Conservation (phyloP, 2,113 vertebrate species). For the Climacteris rufus region DNA sequence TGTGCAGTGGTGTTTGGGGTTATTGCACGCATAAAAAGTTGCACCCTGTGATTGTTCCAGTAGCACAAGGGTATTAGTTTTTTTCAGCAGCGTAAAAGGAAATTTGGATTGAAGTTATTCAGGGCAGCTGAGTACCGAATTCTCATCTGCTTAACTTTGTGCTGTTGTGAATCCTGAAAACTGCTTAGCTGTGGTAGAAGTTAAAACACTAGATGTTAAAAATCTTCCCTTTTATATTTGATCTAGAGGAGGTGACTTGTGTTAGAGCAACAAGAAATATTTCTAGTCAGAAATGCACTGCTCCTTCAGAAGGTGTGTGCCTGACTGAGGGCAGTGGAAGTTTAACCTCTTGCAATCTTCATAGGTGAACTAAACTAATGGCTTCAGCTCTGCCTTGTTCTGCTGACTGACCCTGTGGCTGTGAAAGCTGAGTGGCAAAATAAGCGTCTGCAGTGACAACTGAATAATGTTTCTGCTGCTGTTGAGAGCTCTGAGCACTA, state of each 20-base stretch:
- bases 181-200: neutral
- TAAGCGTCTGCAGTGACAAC: neutral
- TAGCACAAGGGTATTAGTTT: neutral
- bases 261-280: neutral
- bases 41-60: neutral
- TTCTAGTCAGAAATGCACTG: neutral
- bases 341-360: neutral
- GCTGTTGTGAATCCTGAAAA: neutral
- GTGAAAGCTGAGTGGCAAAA: neutral
- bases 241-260: neutral
- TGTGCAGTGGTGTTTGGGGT: accelerated
- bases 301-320: neutral
- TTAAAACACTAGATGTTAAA: neutral
- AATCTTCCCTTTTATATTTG: neutral
- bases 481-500: neutral
- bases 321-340: neutral
- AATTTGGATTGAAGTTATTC: neutral
- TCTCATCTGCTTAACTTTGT: neutral
- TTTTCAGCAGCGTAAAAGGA: neutral
- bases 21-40: neutral
- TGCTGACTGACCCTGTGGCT: neutral
- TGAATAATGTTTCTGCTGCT: neutral
- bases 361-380: neutral
- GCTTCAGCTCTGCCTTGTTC: neutral
- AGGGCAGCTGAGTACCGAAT: neutral